These are phyloP conservation scores for Troides oblongomaculatus DNA, from an alignment of 2,888 invertebrate species.

Conservation along the genomic window DNA sequence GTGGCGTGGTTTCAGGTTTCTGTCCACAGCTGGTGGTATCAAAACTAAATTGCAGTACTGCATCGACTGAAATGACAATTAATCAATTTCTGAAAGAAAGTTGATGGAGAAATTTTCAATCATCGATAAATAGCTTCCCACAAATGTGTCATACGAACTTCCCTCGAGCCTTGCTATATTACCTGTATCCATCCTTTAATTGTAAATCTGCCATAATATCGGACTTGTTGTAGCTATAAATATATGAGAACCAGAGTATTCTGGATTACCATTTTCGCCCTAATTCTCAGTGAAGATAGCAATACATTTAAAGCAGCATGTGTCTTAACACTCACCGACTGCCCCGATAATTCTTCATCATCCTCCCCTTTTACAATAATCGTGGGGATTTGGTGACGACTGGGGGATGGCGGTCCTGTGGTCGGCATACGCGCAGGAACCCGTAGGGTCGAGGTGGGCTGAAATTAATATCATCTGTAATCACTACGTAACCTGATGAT, in stretches of 20 bases:
- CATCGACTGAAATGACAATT: constrained; percentile 54
- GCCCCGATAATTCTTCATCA: constrained; percentile 52
- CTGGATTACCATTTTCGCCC: too few species aligned
- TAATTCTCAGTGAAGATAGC: too few species aligned
- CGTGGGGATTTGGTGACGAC: constrained; percentile 33
- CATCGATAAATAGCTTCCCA: too few species aligned
- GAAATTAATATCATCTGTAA: neutral
- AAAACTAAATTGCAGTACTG: constrained; percentile 65
- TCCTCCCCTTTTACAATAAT: constrained; percentile 38
- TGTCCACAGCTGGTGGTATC: constrained; percentile 88
- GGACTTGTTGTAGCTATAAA: too few species aligned
- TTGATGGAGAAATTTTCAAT: too few species aligned
- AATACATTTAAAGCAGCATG: too few species aligned
- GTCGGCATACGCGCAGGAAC: constrained; percentile 44
- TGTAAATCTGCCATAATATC: too few species aligned
- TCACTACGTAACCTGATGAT: neutral
- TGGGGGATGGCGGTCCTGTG: constrained; percentile 46
- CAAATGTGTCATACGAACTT: too few species aligned
- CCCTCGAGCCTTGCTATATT: too few species aligned
- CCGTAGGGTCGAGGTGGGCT: constrained; percentile 32
- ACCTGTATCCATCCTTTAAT: too few species aligned
- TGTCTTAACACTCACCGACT: constrained; percentile 37
- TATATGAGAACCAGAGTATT: too few species aligned
- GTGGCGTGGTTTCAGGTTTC: constrained; percentile 88
- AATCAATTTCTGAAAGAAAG: neutral